A percentile compares a stretch with the other conserved stretches of the same genome.
These are phyloP conservation scores for Littorina saxatilis DNA, from an alignment of 1,140 invertebrate genomes.

Conservation along the genomic window DNA sequence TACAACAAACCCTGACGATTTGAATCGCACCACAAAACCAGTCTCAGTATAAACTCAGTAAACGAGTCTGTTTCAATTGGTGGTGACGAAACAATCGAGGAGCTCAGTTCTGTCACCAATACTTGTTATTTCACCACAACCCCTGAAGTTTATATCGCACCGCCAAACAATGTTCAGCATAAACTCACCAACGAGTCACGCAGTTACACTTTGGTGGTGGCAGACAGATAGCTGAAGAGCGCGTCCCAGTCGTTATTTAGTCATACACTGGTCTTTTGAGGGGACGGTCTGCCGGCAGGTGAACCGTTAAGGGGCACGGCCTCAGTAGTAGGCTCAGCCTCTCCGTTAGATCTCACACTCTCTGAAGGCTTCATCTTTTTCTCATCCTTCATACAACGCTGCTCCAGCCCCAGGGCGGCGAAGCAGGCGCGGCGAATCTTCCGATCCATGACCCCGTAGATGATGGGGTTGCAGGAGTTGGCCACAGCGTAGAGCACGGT, in stretches of 20 bases:
- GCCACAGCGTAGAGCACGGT: slow-evolving; percentile 74
- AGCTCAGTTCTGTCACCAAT: no score
- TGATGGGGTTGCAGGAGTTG: slow-evolving; percentile 72
- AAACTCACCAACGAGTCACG: no score
- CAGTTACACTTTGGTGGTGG: no score
- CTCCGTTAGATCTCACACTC: slow-evolving; percentile 41
- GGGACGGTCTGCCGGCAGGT: background rate
- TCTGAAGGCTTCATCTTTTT: slow-evolving; percentile 42
- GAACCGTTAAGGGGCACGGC: slow-evolving; percentile 40
- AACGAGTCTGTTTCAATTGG: no score
- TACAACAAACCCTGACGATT: no score
- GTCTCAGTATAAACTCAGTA: no score
- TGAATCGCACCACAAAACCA: no score
- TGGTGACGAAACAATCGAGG: no score
- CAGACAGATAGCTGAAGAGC: slow-evolving; percentile 4
- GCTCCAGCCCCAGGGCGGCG: slow-evolving; percentile 52
- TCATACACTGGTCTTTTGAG: slow-evolving; percentile 31
- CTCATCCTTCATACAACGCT: slow-evolving; percentile 45
- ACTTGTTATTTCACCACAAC: no score
- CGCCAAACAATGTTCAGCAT: no score
- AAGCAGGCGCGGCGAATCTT: slow-evolving; percentile 70
- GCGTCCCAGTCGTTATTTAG: slow-evolving; percentile 33
- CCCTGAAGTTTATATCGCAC: no score
- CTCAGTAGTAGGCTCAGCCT: slow-evolving; percentile 46
- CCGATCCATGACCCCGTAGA: slow-evolving; percentile 74